phyloP scores from a whole-genome alignment of 1,140 invertebrate species.

The Trichomalopsis sarcophagae region DNA sequence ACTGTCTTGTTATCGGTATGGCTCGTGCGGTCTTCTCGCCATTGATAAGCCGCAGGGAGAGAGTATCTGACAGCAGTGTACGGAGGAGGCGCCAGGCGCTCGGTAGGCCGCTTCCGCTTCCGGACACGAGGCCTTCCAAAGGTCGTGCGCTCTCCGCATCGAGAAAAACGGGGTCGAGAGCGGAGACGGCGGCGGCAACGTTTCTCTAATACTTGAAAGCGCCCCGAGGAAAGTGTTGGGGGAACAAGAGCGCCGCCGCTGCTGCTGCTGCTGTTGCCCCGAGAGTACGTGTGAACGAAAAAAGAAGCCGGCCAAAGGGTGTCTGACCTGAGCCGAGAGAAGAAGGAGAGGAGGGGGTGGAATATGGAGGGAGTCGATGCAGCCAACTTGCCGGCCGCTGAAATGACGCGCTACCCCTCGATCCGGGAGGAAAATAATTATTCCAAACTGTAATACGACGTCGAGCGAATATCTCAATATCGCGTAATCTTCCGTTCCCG shows the following conservation, averaged over 20 bases:
- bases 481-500: neutral
- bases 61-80: neutral
- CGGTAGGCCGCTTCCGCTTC: conserved; percentile 2
- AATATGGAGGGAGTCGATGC: conserved; percentile 16
- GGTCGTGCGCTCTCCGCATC: conserved; percentile 5
- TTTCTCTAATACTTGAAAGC: neutral
- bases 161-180: conserved; percentile 41
- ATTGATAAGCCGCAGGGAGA: conserved; percentile 34
- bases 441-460: neutral
- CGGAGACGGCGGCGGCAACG: neutral
- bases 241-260: neutral
- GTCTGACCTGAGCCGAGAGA: conserved; percentile 41
- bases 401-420: too few relatives aligned
- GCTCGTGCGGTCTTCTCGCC: neutral
- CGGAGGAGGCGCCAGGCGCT: neutral
- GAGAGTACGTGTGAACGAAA: conserved; percentile 20
- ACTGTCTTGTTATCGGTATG: conserved; percentile 30
- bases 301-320: conserved; percentile 49
- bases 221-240: neutral
- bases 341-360: neutral
- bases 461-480: neutral
- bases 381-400: conserved; percentile 1
- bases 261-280: too few relatives aligned
- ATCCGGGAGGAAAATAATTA: neutral
- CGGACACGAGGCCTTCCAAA: conserved; percentile 40